These are phyloP conservation scores for Bombus turneri DNA, from an alignment of 1,140 invertebrate species.

Conservation along the genomic window DNA sequence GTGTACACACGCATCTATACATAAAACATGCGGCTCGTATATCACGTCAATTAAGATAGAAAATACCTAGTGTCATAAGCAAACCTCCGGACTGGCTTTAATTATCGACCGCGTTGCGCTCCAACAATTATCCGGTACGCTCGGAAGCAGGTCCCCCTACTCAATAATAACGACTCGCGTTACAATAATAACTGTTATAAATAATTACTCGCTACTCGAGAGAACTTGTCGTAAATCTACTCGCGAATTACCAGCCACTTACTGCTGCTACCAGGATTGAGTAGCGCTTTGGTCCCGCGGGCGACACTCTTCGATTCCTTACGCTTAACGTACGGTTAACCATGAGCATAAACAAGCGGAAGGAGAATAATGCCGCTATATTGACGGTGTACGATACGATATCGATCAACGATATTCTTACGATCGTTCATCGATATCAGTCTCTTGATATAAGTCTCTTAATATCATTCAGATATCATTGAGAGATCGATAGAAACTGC, in stretches of 20 bases:
- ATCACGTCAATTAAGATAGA: slow-evolving; percentile 55
- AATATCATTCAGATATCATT: neutral
- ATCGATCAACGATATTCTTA: neutral
- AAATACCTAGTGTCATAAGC: slow-evolving; percentile 46
- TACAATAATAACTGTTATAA: slow-evolving; percentile 55
- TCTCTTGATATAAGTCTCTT: neutral
- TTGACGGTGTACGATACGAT: neutral
- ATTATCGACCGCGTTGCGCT: slow-evolving; percentile 37
- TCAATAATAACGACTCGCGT: slow-evolving; percentile 43
- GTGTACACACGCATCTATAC: neutral
- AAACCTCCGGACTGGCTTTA: slow-evolving; percentile 14
- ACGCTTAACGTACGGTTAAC: neutral
- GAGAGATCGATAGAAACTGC: neutral
- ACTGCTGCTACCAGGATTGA: neutral
- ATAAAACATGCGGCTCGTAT: slow-evolving; percentile 39
- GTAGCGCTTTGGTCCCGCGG: neutral
- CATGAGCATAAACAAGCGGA: neutral
- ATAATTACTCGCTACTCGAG: slow-evolving; percentile 38
- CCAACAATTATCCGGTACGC: slow-evolving; percentile 41
- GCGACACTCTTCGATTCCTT: neutral
- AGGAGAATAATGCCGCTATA: neutral
- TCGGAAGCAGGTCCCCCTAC: slow-evolving; percentile 26
- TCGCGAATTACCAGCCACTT: neutral
- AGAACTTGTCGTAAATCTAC: slow-evolving; percentile 28
- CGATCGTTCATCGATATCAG: neutral